Evolutionary conservation across 2,888 invertebrate genomes (phyloP).

Genomic region (Timema podura): DNA sequence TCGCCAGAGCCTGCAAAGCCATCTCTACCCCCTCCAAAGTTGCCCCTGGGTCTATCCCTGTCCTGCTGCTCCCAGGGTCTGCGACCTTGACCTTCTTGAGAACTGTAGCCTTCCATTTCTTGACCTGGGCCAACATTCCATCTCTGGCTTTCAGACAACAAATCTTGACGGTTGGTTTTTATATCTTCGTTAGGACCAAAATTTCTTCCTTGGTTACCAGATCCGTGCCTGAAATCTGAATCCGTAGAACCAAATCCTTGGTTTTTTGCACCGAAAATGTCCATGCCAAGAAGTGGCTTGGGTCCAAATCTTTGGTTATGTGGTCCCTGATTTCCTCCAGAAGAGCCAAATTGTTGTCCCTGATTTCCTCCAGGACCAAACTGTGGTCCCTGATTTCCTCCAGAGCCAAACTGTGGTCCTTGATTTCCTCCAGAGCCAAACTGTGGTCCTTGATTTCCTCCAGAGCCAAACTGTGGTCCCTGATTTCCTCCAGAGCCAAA

Average conservation of each 20-base stretch:
- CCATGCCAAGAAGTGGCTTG: neutral
- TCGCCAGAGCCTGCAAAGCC: constrained; percentile 11
- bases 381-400: constrained; percentile 5
- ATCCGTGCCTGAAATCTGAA: constrained; percentile 19
- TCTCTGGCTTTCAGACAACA: constrained; percentile 11
- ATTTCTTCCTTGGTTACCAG: constrained; percentile 22
- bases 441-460: constrained; percentile 19
- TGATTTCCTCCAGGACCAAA: constrained; percentile 10
- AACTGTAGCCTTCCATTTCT: neutral
- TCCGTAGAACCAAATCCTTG: constrained; percentile 26
- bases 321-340: constrained; percentile 21
- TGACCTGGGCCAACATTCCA: constrained; percentile 13
- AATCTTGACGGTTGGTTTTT: constrained; percentile 3
- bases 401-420: neutral
- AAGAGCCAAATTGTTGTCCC: neutral
- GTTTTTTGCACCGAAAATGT: constrained; percentile 22
- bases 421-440: constrained; percentile 6
- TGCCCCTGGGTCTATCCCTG: constrained; percentile 11
- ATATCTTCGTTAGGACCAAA: constrained; percentile 21
- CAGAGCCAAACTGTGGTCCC: constrained; percentile 23
- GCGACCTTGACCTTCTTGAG: constrained; percentile 9
- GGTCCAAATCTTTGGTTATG: constrained; percentile 20
- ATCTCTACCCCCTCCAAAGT: constrained; percentile 20
- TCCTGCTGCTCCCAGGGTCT: neutral
- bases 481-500: constrained; percentile 23